Base-by-base conservation (phyloP, 2,888 invertebrate genomes). In the Sphaerophoria taeniata region DNA sequence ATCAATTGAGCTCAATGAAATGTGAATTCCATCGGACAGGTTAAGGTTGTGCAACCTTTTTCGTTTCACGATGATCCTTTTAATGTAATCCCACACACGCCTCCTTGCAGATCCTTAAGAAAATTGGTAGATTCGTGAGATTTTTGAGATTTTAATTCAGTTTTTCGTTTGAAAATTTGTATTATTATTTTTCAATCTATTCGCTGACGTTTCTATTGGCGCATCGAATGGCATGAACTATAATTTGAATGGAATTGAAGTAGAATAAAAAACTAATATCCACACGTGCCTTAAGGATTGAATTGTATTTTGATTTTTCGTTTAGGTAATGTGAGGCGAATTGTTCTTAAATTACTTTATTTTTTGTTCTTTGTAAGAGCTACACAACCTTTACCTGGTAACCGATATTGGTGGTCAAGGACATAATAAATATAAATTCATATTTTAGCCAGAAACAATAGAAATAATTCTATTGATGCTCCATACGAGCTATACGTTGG, bases 31-130 rank as follows among this genome's bases (percentile, higher is more conserved):
- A 61, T 61, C 12, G 61, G 76, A 67, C 71, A 79, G 75, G 75
- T 80, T 56, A 34, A 43, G 39, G 39, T 43, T 77, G 34, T 61
- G 58, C 67, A 74, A 78, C 56, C 51, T 61, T 55, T 65, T 43
- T 56, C 60, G 60, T 49, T 76, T 69, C 63, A n/a, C n/a, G n/a
- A 36, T 85, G 81, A 85, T 85, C 76, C 65, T 31, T 70, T 34
- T 80, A 89, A 88, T 86, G 77, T 82, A 87, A 89, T 90, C 89
- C 90, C 90, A 90, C 90, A 90, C 90, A 90, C 90, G 90, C 88
- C 60, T 39, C n/a, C 60, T 75, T 82, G 69, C 45, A 63, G 67
- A 80, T 67, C 63, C 58, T 69, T 43, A 34, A 75, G 39, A 53
- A 81, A 78, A 69, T 71, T 53, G 45, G 43, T 63, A 51, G 45